Evolutionary conservation across 2,888 invertebrate species (phyloP).

Genomic region (Thymelicus lineola): DNA sequence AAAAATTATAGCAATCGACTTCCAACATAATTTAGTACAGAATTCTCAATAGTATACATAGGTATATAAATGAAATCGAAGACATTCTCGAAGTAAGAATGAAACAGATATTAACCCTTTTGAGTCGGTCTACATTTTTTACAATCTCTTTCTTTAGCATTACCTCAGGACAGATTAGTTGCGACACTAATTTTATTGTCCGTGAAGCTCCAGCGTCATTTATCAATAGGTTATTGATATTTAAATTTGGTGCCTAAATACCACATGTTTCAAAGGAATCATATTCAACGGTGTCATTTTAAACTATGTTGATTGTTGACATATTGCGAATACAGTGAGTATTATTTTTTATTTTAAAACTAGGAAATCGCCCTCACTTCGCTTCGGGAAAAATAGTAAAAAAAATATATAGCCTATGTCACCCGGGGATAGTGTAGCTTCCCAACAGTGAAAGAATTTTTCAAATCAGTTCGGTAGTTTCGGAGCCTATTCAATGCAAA

Average conservation of each 20-base stretch:
- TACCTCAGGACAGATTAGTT: constrained; percentile 14
- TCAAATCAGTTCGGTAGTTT: no score
- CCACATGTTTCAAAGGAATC: background rate
- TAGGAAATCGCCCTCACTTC: no score
- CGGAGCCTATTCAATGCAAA: no score
- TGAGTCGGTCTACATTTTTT: background rate
- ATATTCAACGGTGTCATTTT: constrained; percentile 1
- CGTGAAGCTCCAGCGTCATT: constrained; percentile 8
- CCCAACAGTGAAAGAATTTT: no score
- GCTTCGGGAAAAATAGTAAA: no score
- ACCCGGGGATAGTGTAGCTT: no score
- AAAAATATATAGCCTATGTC: no score
- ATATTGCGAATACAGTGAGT: background rate
- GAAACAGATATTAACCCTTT: background rate
- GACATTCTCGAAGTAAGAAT: background rate
- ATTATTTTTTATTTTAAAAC: no score
- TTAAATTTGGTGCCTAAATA: constrained; percentile 10
- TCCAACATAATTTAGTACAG: no score
- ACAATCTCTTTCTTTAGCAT: background rate
- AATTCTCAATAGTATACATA: no score
- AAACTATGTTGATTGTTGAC: constrained; percentile 21
- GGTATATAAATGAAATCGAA: no score
- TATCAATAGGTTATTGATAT: constrained; percentile 18
- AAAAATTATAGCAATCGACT: no score
- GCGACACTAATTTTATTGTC: constrained; percentile 12